These are phyloP conservation scores for Polydrusus cervinus DNA, from an alignment of 2,888 invertebrate genomes.

Conservation along the genomic window DNA sequence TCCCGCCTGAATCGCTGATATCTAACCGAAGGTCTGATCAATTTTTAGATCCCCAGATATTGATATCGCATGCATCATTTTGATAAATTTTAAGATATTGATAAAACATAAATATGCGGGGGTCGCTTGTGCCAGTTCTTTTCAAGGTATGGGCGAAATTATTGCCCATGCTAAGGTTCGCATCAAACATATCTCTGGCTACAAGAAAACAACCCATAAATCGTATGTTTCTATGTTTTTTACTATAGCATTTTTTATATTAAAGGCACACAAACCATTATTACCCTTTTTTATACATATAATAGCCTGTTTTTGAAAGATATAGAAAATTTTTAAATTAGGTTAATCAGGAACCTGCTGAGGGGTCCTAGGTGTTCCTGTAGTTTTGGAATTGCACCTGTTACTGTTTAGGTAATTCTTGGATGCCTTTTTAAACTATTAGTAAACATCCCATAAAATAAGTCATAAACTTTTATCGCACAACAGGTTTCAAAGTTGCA, in stretches of 20 bases:
- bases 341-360: not conserved
- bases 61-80: constrained; percentile 64
- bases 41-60: constrained; percentile 38
- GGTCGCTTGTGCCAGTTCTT: constrained; percentile 65
- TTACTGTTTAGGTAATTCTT: not conserved
- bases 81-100: constrained; percentile 66
- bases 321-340: not conserved
- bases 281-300: not conserved
- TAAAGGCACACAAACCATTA: not conserved
- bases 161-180: constrained; percentile 69
- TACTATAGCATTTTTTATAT: not conserved
- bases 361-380: not conserved
- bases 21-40: constrained; percentile 23
- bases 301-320: not conserved
- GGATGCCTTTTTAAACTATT: not conserved
- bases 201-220: constrained; percentile 58
- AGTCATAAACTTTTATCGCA: not conserved
- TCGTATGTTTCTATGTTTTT: constrained; percentile 36
- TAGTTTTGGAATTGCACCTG: constrained; percentile 1
- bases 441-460: not conserved
- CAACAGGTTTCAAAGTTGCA: too few species aligned
- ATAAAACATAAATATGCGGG: constrained; percentile 68
- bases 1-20: constrained; percentile 27
- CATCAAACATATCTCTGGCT: constrained; percentile 63
- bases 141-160: constrained; percentile 67